Evolutionary conservation across 1,140 invertebrate species (phyloP), one percentile per base, ranked within the genome.

Genomic region (Streblospio benedicti): DNA sequence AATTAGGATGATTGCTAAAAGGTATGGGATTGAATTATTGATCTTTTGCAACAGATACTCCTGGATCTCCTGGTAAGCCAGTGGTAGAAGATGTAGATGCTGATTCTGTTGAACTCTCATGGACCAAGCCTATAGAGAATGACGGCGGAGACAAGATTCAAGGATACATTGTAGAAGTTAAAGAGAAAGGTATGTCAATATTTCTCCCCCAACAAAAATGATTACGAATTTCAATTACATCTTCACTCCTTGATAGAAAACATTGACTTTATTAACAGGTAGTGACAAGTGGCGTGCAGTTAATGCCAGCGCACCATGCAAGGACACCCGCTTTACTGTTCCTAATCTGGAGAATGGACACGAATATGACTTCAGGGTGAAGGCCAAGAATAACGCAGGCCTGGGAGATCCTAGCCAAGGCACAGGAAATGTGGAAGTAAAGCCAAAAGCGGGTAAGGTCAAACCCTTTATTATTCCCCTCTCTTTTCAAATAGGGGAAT

Each of bases 301-400:
- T 50, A 90, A 92, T 72, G 91, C 94, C 68, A 49, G 38, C 4
- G 90, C 89, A 65, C 81, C 94, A 0, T 85, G 93, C 62, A 92
- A 93, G 72, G 91, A 95, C 60, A 88, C 85, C 2, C 65, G 53
- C 14, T 73, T 66, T 56, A 77, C 67, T 69, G 87, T 98, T 0
- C 87, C 90, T 71, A 87, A 90, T 65, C 77, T 99, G 16, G 87
- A 85, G 5, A 93, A 97, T 77, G 91, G 90, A 32, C 92, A 94
- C 75, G 89, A 94, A 70, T 99, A 98, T 75, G 93, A 99, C 77
- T 99, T 98, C 77, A 85, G 95, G 65, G 88, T 99, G 0, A 86
- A 87, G 16, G 95, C 94, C 18, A 85, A 93, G 38, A 99, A 99
- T 77, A 88, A 90, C 12, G 95, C 94, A 50, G 96, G 96, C 35